A percentile compares a stretch with the other conserved stretches of the same genome.
Evolutionary conservation across 2,888 invertebrate species (phyloP).

Genomic region (Apotomis capreana): DNA sequence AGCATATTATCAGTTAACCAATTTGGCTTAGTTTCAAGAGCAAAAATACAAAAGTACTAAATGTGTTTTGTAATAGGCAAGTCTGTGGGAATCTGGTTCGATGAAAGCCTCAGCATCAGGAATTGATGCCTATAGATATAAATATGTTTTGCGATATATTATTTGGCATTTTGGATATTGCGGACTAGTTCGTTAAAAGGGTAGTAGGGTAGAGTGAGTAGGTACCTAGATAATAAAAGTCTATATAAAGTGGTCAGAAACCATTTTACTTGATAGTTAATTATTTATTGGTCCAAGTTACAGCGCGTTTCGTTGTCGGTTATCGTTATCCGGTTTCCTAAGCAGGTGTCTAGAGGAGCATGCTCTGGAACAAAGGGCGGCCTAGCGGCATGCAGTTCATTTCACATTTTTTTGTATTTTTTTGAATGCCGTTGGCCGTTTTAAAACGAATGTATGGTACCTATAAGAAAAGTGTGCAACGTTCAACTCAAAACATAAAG

Average conservation of each 20-base stretch:
- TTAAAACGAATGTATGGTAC: constrained; percentile 60
- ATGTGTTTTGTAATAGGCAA: too few relatives aligned
- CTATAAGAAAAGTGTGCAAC: constrained; percentile 80
- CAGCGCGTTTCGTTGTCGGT: constrained; percentile 68
- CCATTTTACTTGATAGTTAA: constrained; percentile 70
- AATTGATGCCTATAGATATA: too few relatives aligned
- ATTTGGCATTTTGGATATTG: too few relatives aligned
- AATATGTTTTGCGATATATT: too few relatives aligned
- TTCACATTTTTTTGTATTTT: constrained; percentile 64
- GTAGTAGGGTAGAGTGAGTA: too few relatives aligned
- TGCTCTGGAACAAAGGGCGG: constrained; percentile 71
- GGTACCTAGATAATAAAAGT: constrained; percentile 27
- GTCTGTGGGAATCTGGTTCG: too few relatives aligned
- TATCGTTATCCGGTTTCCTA: constrained; percentile 60
- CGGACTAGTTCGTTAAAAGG: too few relatives aligned
- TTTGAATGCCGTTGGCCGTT: constrained; percentile 69
- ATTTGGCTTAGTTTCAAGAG: too few relatives aligned
- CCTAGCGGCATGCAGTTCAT: constrained; percentile 67
- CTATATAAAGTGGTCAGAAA: constrained; percentile 60
- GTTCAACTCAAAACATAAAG: constrained; percentile 75
- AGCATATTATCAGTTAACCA: too few relatives aligned
- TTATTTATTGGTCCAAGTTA: constrained; percentile 73
- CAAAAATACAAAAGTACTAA: too few relatives aligned
- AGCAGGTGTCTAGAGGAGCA: constrained; percentile 69
- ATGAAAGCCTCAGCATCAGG: too few relatives aligned